Conservation (phyloP, 2,113 vertebrate species). For the Xiphorhynchus elegans region DNA sequence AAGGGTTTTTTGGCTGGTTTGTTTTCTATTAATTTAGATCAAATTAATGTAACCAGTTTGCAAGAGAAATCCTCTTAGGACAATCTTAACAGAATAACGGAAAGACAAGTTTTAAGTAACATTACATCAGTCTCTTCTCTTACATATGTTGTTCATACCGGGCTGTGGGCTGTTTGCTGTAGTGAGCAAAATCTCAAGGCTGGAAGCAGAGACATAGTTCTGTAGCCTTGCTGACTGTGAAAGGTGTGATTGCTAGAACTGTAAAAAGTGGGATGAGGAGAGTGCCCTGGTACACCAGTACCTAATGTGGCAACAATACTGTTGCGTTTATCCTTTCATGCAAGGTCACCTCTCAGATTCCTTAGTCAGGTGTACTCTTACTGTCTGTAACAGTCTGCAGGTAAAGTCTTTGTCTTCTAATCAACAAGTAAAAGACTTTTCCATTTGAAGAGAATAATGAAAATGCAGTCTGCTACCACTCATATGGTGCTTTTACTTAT, state of each 20-base stretch:
- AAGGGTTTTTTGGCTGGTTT: not conserved
- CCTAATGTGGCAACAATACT: fast-evolving
- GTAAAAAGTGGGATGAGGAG: not conserved
- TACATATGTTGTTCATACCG: fast-evolving
- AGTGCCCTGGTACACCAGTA: not conserved
- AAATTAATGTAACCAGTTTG: not conserved
- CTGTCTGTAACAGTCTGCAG: not conserved
- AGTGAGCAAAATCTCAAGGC: not conserved
- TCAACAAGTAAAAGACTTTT: not conserved
- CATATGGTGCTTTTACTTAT: not conserved
- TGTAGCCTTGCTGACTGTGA: not conserved
- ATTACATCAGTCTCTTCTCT: not conserved
- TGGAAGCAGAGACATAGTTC: not conserved
- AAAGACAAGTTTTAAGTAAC: not conserved
- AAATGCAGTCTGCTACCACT: not conserved
- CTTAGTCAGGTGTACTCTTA: not conserved
- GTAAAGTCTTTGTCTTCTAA: not conserved
- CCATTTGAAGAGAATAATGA: not conserved
- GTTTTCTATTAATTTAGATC: not conserved
- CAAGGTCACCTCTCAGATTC: not conserved
- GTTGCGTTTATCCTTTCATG: not conserved
- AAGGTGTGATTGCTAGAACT: not conserved
- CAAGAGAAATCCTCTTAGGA: not conserved
- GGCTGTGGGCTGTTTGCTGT: not conserved
- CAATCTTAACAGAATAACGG: not conserved